Conservation (phyloP, 2,888 invertebrate species). For the Cantharis rustica region DNA sequence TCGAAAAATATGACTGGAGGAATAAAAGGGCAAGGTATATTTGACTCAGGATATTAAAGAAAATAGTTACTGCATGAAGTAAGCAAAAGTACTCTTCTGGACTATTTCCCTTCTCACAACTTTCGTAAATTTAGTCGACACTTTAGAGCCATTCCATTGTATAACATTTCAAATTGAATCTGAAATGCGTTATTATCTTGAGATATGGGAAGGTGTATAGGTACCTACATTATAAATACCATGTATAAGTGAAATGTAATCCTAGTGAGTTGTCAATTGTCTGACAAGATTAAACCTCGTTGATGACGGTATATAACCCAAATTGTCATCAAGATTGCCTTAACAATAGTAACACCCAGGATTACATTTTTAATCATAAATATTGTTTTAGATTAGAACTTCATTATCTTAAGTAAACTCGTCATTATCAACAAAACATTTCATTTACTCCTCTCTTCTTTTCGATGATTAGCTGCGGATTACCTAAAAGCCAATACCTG, state of each 20-base stretch:
- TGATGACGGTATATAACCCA: not conserved
- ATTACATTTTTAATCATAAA: not conserved
- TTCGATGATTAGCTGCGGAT: not conserved
- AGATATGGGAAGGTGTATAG: not conserved
- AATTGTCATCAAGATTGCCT: not conserved
- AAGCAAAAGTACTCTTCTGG: not conserved
- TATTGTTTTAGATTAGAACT: not conserved
- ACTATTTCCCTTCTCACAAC: not conserved
- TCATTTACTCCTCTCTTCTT: not conserved
- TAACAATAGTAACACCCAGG: not conserved
- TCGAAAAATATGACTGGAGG: not conserved
- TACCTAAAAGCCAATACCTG: not conserved
- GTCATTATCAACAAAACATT: not conserved
- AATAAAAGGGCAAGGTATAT: no score
- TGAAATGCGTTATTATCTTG: not conserved
- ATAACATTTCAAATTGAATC: not conserved
- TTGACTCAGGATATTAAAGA: not conserved
- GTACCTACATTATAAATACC: not conserved
- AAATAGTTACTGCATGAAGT: not conserved
- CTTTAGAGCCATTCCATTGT: not conserved
- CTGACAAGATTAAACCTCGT: not conserved
- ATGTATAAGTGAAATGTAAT: not conserved
- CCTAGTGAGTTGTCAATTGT: not conserved
- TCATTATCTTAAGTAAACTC: not conserved
- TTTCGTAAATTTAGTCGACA: not conserved